phyloP scores from a whole-genome alignment of 2,888 invertebrate genomes.

The Noctua comes region DNA sequence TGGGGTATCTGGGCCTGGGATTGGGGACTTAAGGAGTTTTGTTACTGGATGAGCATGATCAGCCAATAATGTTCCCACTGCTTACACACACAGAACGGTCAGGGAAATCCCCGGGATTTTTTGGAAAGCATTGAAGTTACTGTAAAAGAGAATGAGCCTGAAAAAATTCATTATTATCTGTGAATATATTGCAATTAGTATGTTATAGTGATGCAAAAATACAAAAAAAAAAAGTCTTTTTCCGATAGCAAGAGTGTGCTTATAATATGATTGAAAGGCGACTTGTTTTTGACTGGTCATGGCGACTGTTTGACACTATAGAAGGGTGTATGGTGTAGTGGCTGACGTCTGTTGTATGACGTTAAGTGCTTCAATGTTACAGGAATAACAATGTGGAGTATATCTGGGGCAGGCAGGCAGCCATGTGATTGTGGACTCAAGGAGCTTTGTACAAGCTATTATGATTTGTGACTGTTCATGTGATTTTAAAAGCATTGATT shows the following conservation, averaged over 20 bases:
- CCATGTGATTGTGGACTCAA: conserved; percentile 14
- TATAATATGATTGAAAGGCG: not conserved
- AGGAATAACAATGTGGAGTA: conserved; percentile 76
- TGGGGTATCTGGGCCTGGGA: no score
- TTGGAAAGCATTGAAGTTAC: no score
- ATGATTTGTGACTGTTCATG: not conserved
- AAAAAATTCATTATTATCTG: no score
- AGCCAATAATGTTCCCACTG: no score
- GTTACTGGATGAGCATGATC: no score
- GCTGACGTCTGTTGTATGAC: conserved; percentile 74
- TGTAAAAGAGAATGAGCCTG: no score
- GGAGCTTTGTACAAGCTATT: conserved; percentile 35
- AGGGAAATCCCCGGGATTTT: no score
- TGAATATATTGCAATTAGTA: no score
- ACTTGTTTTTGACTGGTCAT: conserved; percentile 27
- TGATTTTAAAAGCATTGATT: not conserved
- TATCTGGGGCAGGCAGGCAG: conserved; percentile 72
- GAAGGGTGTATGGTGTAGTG: conserved; percentile 38
- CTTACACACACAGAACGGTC: no score
- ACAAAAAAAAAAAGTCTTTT: no score
- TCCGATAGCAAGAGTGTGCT: not conserved
- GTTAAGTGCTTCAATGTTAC: conserved; percentile 84
- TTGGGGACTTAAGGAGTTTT: no score
- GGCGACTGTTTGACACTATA: conserved; percentile 52
- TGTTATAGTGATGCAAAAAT: not conserved